Conservation (phyloP, 1,140 invertebrate species). For the Aricia agestis region DNA sequence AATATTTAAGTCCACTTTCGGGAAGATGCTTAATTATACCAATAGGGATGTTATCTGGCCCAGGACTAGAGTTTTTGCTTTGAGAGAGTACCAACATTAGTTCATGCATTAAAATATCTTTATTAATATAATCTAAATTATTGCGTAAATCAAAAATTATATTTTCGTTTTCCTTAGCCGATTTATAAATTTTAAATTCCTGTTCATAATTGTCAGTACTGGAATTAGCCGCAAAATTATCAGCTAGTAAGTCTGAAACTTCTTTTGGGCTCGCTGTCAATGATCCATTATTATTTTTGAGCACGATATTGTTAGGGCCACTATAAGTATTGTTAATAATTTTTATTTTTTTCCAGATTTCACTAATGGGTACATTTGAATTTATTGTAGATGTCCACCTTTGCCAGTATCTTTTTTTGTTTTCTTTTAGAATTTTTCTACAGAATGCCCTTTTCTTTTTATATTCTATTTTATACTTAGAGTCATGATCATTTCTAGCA, state of each 20-base stretch:
- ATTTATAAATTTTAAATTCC: conserved; percentile 36
- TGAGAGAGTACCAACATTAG: conserved; percentile 22
- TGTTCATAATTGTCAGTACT: conserved; percentile 35
- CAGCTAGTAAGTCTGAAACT: conserved; percentile 35
- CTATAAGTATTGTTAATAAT: conserved; percentile 19
- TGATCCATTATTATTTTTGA: no score
- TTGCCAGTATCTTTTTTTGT: conserved; percentile 30
- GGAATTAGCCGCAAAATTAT: conserved; percentile 40
- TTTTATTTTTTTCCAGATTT: conserved; percentile 33
- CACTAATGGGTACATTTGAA: conserved; percentile 23
- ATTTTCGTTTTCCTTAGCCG: conserved; percentile 16
- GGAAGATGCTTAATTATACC: conserved; percentile 29
- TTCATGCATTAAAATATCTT: conserved; percentile 26
- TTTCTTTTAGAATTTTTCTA: conserved; percentile 40
- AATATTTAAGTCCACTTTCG: conserved; percentile 21
- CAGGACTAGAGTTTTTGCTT: conserved; percentile 28
- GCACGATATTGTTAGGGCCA: no score
- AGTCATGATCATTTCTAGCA: conserved; percentile 29
- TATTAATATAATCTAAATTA: conserved; percentile 31
- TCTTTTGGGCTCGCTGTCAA: conserved; percentile 15
- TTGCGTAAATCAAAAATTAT: conserved; percentile 19
- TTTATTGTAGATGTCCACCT: conserved; percentile 31
- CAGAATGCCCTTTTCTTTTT: conserved; percentile 32
- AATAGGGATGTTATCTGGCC: conserved; percentile 30
- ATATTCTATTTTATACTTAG: conserved; percentile 31